These are phyloP conservation scores for Planococcus citri DNA, from an alignment of 1,140 invertebrate species.

Conservation along the genomic window DNA sequence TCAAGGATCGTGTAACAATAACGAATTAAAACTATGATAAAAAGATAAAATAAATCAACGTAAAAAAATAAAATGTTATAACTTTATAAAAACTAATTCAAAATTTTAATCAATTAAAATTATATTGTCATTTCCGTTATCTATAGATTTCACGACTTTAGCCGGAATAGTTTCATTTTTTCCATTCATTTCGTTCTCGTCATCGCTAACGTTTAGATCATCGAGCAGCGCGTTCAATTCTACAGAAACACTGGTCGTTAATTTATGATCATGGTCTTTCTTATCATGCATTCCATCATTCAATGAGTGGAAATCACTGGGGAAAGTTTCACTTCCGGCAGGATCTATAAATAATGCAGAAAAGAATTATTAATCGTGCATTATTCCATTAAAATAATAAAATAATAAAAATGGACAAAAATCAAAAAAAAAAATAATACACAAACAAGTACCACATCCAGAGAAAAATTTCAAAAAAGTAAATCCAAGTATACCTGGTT, in stretches of 20 bases:
- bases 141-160: conserved; percentile 12
- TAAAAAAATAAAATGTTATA: neutral
- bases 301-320: neutral
- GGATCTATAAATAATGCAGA: conserved; percentile 37
- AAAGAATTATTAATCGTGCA: too few relatives aligned
- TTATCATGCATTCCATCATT: conserved; percentile 14
- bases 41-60: neutral
- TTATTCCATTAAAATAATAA: too few relatives aligned
- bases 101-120: conserved; percentile 22
- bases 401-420: too few relatives aligned
- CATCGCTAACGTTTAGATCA: conserved; percentile 66
- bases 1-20: too few relatives aligned
- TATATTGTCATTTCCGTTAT: conserved; percentile 14
- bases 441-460: too few relatives aligned
- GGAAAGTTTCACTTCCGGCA: conserved; percentile 34
- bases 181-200: conserved; percentile 48
- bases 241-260: conserved; percentile 11
- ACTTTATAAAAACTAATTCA: too few relatives aligned
- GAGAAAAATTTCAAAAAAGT: conserved; percentile 33
- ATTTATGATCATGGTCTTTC: conserved; percentile 26
- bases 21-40: too few relatives aligned
- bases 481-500: conserved; percentile 58
- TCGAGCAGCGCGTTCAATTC: conserved; percentile 43
- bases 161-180: conserved; percentile 3
- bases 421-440: too few relatives aligned